phyloP scores from a whole-genome alignment of 2,113 vertebrate genomes.

The Hippopotamus amphibius region DNA sequence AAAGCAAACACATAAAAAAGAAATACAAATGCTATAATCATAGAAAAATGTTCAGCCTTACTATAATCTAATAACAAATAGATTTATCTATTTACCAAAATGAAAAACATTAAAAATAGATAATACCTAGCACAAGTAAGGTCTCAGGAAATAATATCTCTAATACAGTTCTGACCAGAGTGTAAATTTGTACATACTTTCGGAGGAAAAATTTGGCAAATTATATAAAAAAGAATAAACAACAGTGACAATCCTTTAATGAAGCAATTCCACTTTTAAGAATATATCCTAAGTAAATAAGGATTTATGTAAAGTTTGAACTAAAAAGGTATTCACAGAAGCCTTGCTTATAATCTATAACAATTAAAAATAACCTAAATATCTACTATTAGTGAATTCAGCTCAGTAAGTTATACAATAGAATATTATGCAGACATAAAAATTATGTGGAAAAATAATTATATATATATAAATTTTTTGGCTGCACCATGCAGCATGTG shows the following conservation, averaged over 20 bases:
- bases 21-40: background rate
- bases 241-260: background rate
- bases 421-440: background rate
- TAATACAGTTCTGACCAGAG: background rate
- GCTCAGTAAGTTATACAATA: slow-evolving; percentile 13
- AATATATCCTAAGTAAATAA: slow-evolving; percentile 10
- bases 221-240: background rate
- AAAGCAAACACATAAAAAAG: background rate
- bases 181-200: background rate
- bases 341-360: background rate
- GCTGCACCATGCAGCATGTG: background rate
- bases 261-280: background rate
- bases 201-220: slow-evolving; percentile 20
- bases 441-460: slow-evolving; percentile 1
- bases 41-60: background rate
- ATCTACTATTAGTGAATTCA: slow-evolving; percentile 17
- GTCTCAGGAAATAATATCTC: slow-evolving; percentile 1
- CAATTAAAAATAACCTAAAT: slow-evolving; percentile 8
- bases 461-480: background rate
- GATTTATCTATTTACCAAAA: slow-evolving; percentile 19
- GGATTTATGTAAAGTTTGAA: background rate
- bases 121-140: background rate
- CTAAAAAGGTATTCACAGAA: slow-evolving; percentile 3
- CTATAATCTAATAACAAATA: background rate
- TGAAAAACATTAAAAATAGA: background rate